Percentiles rank a stretch among this genome's conserved stretches.
These are phyloP conservation scores for Etheostoma spectabile DNA, from an alignment of 2,113 vertebrate species.

Conservation along the genomic window DNA sequence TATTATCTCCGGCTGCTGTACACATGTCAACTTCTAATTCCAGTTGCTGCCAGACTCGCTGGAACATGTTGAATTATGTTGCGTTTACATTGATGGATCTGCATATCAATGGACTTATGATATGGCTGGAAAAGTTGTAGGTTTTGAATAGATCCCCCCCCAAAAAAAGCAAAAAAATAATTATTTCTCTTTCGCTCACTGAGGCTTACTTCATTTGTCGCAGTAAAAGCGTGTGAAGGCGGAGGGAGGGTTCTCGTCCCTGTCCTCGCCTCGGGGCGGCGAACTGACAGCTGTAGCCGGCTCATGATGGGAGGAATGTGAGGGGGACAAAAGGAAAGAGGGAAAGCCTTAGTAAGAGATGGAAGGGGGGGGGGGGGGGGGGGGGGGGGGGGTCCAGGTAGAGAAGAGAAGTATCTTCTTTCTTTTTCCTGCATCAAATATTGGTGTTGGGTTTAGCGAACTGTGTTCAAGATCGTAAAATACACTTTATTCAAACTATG, in stretches of 20 bases:
- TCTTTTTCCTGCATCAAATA: neutral
- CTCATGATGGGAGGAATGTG: conserved; percentile 54
- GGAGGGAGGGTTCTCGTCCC: conserved; percentile 1
- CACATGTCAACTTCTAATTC: neutral
- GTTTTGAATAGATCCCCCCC: neutral
- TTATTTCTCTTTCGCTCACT: neutral
- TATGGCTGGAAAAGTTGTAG: neutral
- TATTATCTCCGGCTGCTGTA: neutral
- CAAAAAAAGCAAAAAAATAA: too few relatives aligned
- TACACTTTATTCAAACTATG: too few relatives aligned
- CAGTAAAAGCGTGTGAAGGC: neutral
- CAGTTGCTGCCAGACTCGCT: neutral
- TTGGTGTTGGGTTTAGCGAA: neutral
- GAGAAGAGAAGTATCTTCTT: conserved; percentile 3
- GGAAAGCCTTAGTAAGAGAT: conserved; percentile 15
- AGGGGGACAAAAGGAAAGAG: conserved; percentile 60
- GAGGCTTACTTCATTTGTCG: neutral
- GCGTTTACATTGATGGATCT: neutral
- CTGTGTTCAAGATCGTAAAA: too few relatives aligned
- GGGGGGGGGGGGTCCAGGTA: conserved; percentile 17
- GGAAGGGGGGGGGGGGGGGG: neutral
- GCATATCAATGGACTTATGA: neutral
- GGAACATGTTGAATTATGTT: neutral
- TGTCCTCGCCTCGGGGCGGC: conserved; percentile 12
- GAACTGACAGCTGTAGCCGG: conserved; percentile 46